Conservation (phyloP, 1,140 invertebrate species). For the Pachyrhynchus sulphureomaculatus region DNA sequence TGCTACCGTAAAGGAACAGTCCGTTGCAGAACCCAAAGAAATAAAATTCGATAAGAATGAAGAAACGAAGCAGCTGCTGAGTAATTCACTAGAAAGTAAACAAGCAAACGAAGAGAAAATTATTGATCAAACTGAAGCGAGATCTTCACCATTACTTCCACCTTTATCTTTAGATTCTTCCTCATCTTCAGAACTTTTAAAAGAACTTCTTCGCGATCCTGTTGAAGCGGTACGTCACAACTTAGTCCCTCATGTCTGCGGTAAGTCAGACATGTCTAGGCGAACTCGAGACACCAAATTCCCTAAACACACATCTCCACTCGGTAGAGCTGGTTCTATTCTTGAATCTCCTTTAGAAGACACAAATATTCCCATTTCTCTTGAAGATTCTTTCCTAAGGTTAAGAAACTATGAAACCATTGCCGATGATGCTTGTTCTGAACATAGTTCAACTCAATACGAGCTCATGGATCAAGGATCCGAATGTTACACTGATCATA, state of each 20-base stretch:
- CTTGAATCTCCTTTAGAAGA: constrained; percentile 52
- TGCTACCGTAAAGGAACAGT: background rate
- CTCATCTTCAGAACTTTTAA: constrained; percentile 51
- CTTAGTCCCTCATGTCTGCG: constrained; percentile 71
- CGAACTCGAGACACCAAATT: constrained; percentile 45
- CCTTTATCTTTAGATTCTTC: background rate
- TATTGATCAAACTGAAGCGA: no score
- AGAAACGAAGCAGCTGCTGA: constrained; percentile 11
- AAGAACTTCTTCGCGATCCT: constrained; percentile 63
- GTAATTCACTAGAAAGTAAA: constrained; percentile 12
- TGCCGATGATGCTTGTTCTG: constrained; percentile 56
- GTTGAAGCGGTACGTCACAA: constrained; percentile 70
- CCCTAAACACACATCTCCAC: constrained; percentile 25
- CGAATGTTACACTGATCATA: constrained; percentile 65
- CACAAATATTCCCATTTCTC: constrained; percentile 52
- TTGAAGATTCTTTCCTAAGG: constrained; percentile 64
- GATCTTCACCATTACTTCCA: background rate
- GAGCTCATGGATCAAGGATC: constrained; percentile 57
- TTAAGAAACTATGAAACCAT: constrained; percentile 50
- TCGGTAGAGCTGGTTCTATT: constrained; percentile 36
- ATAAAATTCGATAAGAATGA: background rate
- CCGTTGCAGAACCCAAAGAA: background rate
- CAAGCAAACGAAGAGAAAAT: constrained; percentile 1
- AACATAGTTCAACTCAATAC: constrained; percentile 56
- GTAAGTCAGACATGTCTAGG: constrained; percentile 53